phyloP scores from a whole-genome alignment of 2,113 vertebrate genomes.

The Naja naja region DNA sequence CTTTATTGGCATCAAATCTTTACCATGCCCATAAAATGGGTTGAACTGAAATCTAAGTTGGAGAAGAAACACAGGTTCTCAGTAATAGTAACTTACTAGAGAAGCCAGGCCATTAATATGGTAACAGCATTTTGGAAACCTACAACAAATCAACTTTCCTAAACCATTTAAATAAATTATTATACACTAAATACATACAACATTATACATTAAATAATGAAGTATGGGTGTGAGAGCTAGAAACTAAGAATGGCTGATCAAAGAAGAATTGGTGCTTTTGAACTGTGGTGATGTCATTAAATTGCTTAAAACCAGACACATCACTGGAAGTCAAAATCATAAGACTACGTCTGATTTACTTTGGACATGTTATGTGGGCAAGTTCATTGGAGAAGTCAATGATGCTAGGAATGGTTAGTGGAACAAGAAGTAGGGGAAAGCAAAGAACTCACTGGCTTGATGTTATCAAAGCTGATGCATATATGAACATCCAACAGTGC shows the following conservation, averaged over 20 bases:
- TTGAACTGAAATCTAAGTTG: background rate
- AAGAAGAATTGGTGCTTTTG: no score
- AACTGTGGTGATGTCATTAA: no score
- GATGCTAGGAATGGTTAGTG: no score
- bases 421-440: background rate
- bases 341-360: no score
- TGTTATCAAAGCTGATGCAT: background rate
- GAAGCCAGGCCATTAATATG: background rate
- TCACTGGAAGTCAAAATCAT: no score
- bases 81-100: background rate
- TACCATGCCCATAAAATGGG: background rate
- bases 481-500: background rate
- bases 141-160: background rate
- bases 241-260: no score
- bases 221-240: no score
- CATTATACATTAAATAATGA: no score
- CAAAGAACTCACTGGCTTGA: background rate
- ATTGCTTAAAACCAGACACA: no score
- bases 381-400: no score
- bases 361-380: no score
- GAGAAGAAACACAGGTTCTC: background rate
- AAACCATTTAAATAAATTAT: background rate
- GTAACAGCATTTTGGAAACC: background rate
- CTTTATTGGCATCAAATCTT: background rate
- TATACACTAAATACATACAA: no score